These are phyloP conservation scores for Chlorodrepanis virens DNA, from an alignment of 2,113 vertebrate species.

Conservation along the genomic window DNA sequence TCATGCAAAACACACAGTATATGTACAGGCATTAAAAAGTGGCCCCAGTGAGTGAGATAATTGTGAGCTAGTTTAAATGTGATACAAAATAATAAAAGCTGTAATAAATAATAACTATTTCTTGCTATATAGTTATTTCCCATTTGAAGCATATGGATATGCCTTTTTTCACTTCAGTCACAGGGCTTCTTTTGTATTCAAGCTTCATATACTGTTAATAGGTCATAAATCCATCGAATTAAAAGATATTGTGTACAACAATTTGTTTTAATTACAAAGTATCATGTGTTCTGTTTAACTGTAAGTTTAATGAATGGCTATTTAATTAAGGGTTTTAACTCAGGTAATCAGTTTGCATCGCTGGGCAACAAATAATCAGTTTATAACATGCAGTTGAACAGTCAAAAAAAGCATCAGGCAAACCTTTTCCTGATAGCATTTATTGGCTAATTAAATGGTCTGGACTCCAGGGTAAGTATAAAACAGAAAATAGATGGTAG, in stretches of 20 bases:
- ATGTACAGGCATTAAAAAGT: background rate
- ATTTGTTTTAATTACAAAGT: conserved; percentile 57
- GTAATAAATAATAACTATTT: background rate
- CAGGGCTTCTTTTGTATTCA: background rate
- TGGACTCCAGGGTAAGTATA: background rate
- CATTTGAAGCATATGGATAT: background rate
- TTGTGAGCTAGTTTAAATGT: background rate
- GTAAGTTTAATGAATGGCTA: conserved; percentile 51
- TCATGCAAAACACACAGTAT: background rate
- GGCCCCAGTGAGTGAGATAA: background rate
- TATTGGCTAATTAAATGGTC: background rate
- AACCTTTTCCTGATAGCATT: background rate
- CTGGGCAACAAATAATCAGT: conserved; percentile 43
- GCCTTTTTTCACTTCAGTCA: background rate
- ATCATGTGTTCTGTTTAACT: background rate
- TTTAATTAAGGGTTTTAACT: conserved; percentile 65
- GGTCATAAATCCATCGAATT: conserved; percentile 55
- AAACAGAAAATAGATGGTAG: background rate
- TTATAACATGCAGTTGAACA: conserved; percentile 6
- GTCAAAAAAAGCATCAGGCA: background rate
- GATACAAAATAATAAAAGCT: background rate
- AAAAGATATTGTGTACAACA: conserved; percentile 36
- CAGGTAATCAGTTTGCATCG: conserved; percentile 57
- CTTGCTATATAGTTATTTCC: background rate
- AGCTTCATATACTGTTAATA: background rate